Evolutionary conservation across 2,888 invertebrate genomes (phyloP), one percentile per base, ranked within the genome.

Genomic region (Mesorhabditis sp.): DNA sequence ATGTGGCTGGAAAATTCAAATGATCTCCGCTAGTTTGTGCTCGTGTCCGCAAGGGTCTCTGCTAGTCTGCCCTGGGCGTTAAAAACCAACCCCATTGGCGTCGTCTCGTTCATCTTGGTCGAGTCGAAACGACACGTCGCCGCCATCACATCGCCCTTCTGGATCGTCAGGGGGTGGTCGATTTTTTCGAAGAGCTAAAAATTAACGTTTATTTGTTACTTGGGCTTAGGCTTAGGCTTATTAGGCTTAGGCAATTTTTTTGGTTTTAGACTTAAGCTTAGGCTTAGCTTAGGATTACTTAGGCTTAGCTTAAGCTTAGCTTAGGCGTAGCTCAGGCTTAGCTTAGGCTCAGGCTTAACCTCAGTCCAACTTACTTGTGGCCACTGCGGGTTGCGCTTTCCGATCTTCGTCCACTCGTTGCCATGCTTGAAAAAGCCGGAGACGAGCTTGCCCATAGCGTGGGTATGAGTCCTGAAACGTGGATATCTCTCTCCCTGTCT

Each of bases 301-400:
- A 28, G 28, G 28, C 28, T 28, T 28, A 28, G n/a, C n/a, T n/a
- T n/a, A n/a, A 28, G 28, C 28, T 28, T 28, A 28, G 28, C 28
- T 28, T 28, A 28, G 28, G 28, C 28, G 28, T 28, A 28, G 28
- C 28, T 28, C 2, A 28, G 28, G 28, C 28, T 28, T 28, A 28
- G 28, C 28, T 28, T 28, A 28, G 28, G 28, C 28, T 28, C 2
- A 28, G 28, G 28, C 28, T 28, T 28, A 28, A 2, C 28, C 28
- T n/a, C n/a, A 28, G 28, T 28, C 1, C 44, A 5, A n/a, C 65
- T 45, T 5, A 87, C 88, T 86, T 90, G 90, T 0, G 90, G 90
- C 90, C 89, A 89, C 76, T 89, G 89, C 2, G 90, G 90, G 82
- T 90, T 89, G 63, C 89, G 89, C 80, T 89, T 89, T 15, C 88